Evolutionary conservation across 2,797 vertebrate species (phyloP).

Genomic region (Gymnopithys bicolor): DNA sequence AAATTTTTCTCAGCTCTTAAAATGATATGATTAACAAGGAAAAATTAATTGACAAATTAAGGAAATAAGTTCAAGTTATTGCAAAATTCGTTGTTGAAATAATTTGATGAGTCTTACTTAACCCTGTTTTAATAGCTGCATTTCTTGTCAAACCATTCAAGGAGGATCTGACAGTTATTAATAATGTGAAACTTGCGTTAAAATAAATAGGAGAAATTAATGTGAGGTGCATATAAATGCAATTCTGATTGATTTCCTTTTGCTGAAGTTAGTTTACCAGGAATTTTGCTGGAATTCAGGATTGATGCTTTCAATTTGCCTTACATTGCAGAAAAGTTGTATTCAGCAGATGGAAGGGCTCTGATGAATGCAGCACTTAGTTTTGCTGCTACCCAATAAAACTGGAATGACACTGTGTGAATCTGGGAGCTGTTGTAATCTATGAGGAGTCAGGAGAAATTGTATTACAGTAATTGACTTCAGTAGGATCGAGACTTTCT

Average conservation of each 20-base stretch:
- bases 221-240: background rate
- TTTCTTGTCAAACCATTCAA: background rate
- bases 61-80: background rate
- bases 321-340: background rate
- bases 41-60: background rate
- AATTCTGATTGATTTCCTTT: background rate
- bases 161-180: background rate
- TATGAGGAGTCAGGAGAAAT: constrained; percentile 48
- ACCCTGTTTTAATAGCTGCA: background rate
- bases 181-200: background rate
- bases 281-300: background rate
- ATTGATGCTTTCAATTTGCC: background rate
- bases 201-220: background rate
- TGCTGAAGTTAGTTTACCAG: background rate
- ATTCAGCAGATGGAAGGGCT: background rate
- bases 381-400: background rate
- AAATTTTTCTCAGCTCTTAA: background rate
- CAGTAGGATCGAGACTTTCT: constrained; percentile 15
- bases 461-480: constrained; percentile 62
- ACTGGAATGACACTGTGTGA: background rate
- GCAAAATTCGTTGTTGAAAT: background rate
- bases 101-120: background rate
- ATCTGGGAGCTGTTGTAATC: constrained; percentile 17
- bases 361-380: background rate
- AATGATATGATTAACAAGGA: background rate